These are phyloP conservation scores for Cremastinae sp. DNA, from an alignment of 2,888 invertebrate genomes.

Conservation along the genomic window DNA sequence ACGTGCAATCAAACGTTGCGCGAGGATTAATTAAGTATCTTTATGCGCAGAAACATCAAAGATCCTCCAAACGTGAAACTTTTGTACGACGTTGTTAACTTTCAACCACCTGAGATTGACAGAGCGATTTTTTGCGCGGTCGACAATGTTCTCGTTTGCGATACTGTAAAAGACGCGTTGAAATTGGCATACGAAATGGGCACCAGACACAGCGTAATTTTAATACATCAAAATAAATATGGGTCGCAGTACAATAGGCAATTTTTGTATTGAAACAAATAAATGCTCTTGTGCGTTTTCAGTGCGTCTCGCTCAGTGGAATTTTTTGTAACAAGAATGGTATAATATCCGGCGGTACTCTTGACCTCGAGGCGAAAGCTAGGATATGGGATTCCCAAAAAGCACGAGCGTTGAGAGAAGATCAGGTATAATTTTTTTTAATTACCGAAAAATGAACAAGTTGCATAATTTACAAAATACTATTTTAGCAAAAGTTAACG, in stretches of 20 bases:
- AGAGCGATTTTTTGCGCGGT: conserved; percentile 97
- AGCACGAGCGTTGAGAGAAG: not conserved
- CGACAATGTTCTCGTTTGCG: conserved; percentile 97
- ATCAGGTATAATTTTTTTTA: conserved; percentile 12
- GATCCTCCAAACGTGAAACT: conserved; percentile 96
- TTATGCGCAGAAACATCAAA: conserved; percentile 86
- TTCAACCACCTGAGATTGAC: conserved; percentile 93
- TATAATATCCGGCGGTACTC: conserved; percentile 92
- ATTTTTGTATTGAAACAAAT: conserved; percentile 9
- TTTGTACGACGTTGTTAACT: conserved; percentile 96
- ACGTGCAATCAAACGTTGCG: not conserved
- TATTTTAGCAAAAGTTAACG: not conserved
- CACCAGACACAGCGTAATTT: conserved; percentile 87
- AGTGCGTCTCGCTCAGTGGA: conserved; percentile 97
- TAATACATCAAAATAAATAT: not conserved
- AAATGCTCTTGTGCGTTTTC: conserved; percentile 44
- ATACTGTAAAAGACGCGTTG: conserved; percentile 96
- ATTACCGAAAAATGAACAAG: not conserved
- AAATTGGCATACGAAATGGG: conserved; percentile 92
- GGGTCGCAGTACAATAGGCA: not conserved
- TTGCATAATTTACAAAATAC: not conserved
- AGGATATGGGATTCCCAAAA: conserved; percentile 91
- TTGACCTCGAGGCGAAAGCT: conserved; percentile 91
- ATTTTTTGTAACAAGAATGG: conserved; percentile 98
- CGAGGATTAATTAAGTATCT: conserved; percentile 18